Conservation (phyloP, 2,888 invertebrate species). For the Pinctada fucata region DNA sequence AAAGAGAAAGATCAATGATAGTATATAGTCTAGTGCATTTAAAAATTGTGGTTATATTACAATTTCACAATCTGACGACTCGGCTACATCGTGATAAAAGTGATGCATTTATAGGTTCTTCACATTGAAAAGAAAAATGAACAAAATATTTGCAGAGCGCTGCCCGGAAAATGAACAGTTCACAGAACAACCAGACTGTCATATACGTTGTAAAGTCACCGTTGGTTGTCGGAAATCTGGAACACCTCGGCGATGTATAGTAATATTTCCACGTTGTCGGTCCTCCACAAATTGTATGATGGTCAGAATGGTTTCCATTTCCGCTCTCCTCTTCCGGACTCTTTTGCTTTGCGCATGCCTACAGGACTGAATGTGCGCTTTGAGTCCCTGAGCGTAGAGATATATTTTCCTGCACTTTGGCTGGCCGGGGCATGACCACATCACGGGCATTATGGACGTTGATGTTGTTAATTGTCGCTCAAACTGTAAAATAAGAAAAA, state of each 20-base stretch:
- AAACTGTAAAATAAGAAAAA: no score
- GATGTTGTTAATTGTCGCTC: no score
- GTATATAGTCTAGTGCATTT: no score
- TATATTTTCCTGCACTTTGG: constrained; percentile 76
- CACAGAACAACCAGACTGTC: not conserved
- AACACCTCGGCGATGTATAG: constrained; percentile 40
- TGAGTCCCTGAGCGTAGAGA: constrained; percentile 52
- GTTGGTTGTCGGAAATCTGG: constrained; percentile 38
- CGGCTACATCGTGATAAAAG: no score
- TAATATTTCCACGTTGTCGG: constrained; percentile 55
- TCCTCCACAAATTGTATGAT: constrained; percentile 56
- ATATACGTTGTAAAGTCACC: constrained; percentile 33
- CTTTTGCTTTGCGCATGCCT: constrained; percentile 50
- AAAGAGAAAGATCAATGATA: no score
- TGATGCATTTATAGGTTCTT: no score
- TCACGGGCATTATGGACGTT: constrained; percentile 82
- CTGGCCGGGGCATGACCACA: constrained; percentile 88
- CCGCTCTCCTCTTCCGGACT: constrained; percentile 44
- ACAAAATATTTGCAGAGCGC: no score
- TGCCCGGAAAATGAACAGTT: no score
- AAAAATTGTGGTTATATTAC: no score
- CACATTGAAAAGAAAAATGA: no score
- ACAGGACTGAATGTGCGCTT: constrained; percentile 55
- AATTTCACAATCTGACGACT: no score
- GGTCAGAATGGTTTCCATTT: constrained; percentile 52